phyloP scores from a whole-genome alignment of 2,888 invertebrate genomes.

The Rambutsinella grinnellia region DNA sequence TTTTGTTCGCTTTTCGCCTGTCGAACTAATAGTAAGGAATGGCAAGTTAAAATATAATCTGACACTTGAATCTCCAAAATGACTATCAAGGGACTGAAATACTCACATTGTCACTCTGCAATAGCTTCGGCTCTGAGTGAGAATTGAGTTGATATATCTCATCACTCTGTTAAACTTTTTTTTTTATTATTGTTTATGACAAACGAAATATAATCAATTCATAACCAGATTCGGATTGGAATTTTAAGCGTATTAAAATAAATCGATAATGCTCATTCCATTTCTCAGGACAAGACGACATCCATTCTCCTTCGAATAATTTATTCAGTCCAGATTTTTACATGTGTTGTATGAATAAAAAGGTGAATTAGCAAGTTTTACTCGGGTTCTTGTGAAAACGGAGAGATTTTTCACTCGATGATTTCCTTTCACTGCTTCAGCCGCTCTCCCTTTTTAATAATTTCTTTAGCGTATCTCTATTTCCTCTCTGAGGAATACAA shows the following conservation, averaged over 20 bases:
- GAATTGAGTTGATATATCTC: too few species aligned
- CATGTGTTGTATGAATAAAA: background rate
- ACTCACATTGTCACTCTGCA: background rate
- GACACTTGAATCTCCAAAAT: background rate
- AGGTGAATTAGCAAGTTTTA: background rate
- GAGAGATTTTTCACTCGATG: background rate
- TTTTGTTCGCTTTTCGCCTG: too few species aligned
- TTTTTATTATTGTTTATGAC: too few species aligned
- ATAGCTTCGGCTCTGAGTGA: too few species aligned
- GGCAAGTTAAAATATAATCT: background rate
- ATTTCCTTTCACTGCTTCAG: background rate
- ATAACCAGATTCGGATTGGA: too few species aligned
- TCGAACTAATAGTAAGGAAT: background rate
- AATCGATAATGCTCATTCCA: too few species aligned
- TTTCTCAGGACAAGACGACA: too few species aligned
- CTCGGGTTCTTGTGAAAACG: background rate
- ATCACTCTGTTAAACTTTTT: too few species aligned
- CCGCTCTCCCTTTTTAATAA: background rate
- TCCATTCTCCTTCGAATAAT: too few species aligned
- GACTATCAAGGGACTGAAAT: background rate
- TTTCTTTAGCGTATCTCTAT: background rate
- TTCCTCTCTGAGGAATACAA: background rate
- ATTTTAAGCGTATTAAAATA: too few species aligned
- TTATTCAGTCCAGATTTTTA: too few species aligned
- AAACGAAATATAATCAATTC: too few species aligned